Evolutionary conservation across 2,888 invertebrate species (phyloP).

Genomic region (Rhagium mordax): DNA sequence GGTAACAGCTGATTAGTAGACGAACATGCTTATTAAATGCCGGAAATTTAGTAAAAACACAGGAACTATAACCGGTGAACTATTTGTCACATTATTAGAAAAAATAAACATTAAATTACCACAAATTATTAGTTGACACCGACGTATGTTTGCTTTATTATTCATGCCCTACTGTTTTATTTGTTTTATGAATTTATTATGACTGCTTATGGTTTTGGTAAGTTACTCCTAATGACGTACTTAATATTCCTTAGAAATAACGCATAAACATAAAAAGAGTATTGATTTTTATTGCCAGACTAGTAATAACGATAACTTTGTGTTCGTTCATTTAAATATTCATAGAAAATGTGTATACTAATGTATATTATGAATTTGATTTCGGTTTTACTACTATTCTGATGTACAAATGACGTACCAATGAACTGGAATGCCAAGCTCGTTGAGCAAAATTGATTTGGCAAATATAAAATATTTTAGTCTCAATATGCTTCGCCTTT

Average conservation of each 20-base stretch:
- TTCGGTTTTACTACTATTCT: no score
- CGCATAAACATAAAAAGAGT: constrained; percentile 4
- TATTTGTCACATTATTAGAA: constrained; percentile 43
- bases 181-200: constrained; percentile 33
- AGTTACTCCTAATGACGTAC: constrained; percentile 18
- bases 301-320: not conserved
- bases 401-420: no score
- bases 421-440: no score
- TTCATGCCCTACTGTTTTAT: constrained; percentile 34
- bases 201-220: constrained; percentile 21
- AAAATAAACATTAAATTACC: constrained; percentile 42
- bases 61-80: constrained; percentile 31
- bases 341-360: not conserved
- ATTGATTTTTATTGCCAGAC: constrained; percentile 3
- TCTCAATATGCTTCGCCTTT: no score
- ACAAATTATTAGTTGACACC: constrained; percentile 43
- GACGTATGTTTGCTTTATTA: constrained; percentile 33
- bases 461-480: no score
- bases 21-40: constrained; percentile 48
- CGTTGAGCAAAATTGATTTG: no score
- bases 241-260: constrained; percentile 31
- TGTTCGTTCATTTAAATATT: not conserved
- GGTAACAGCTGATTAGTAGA: constrained; percentile 51
- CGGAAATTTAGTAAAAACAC: constrained; percentile 47
- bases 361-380: no score